Base-by-base conservation (phyloP, 2,113 vertebrate species). In the Arothron firmamentum region DNA sequence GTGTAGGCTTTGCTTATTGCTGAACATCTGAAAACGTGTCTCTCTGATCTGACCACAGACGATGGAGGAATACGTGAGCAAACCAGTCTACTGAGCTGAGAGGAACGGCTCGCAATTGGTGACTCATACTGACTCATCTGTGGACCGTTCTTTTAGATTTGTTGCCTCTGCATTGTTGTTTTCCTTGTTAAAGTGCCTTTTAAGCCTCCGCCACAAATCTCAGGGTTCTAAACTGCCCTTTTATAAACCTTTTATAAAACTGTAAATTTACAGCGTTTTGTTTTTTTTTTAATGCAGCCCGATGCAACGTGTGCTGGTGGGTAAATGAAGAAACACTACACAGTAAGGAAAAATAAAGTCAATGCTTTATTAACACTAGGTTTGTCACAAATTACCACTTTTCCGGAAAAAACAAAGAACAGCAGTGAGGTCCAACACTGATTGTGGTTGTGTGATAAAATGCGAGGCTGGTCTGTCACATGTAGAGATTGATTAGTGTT, bases 31-130 rank as follows among this genome's bases (percentile, higher is more conserved):
- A 50, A 25, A 15, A 41, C 17, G 9, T 60, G 45, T 10, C 74
- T 81, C 59, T 67, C 78, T 15, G n/a, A n/a, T 80, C 31, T 67
- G 17, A 19, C 85, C 83, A 51, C 89, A 97, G 96, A 96, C 95
- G 1, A 91, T 97, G 91, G 95, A 96, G 79, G 95, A 98, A 73
- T 97, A 97, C 67, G 90, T 96, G 93, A 94, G 81, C 87, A 97
- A 94, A 56, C 96, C 95, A 47, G 86, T 94, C 5, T 98, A 88
- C 85, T 88, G 86, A 88, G 56, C 65, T 52, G 62, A 6, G 64
- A 57, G 1, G 3, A 38, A 11, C 34, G 41, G 11, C 23, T 62
- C 16, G 34, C 53, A 28, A 28, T 31, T 60, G 67, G 51, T 20
- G 20, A 52, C 52, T 31, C 34, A 25, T 17, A 17, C 45, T 47